Base-by-base conservation (phyloP, 2,113 vertebrate species). In the Burhinus oedicnemus region DNA sequence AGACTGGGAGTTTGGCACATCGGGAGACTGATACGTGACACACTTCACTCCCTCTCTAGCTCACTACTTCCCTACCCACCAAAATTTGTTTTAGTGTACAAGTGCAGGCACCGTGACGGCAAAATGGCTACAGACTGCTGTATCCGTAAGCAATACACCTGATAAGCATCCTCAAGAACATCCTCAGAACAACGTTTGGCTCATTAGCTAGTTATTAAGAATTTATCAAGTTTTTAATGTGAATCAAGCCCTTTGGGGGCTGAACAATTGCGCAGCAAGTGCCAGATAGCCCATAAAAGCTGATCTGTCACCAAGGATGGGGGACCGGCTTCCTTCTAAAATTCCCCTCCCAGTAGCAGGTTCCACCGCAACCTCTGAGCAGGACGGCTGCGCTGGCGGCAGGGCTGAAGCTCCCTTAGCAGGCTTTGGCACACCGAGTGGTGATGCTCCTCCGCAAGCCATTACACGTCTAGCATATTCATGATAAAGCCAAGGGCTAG, bases 401-500 rank as follows among this genome's bases (percentile, higher is more conserved):
- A 86, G 25, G 11, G 61, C 22, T 83, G 81, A 87, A 96, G 65
- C 51, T 89, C 75, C 68, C 76, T 58, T 66, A 54, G 68, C 72
- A 49, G 74, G 32, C 36, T 82, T 58, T 65, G 85, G 86, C 78
- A 80, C 51, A 65, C 52, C 5, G 3, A 90, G 77, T 68, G 1
- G 2, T 66, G 83, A 74, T 58, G 65, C 61, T 94, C 44, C 71
- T 86, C 79, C 40, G 51, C 26, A 49, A 87, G 64, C 45, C 60
- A 45, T 42, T 65, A 58, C 58, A 92, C 75, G 60, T 30, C 76
- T 58, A 75, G 60, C n/a, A 58, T 42, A 77, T 51, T 66, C 83
- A 95, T 86, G 85, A 57, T 27, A 58, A 83, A 94, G 92, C 72
- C 58, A 71, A 91, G 64, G 57, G 30, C 69, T 87, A 82, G 88